Evolutionary conservation across 2,888 invertebrate genomes (phyloP), one percentile per base, ranked within the genome.

Genomic region (Sisyra terminalis): DNA sequence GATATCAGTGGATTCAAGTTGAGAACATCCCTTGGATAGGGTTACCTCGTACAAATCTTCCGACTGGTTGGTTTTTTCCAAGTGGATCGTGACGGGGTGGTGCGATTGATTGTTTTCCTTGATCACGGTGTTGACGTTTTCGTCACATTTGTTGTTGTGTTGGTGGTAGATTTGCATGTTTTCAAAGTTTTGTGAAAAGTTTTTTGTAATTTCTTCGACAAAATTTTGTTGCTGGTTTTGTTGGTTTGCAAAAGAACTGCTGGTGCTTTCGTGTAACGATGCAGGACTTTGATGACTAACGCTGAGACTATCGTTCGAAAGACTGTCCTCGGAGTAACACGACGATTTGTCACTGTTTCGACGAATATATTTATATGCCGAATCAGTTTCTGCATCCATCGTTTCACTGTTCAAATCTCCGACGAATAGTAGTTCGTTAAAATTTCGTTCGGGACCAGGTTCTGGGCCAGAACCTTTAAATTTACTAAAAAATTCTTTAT

Each of bases 11-110:
- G 83, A 77, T 53, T 85, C 83, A 38, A 87, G 60, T 53, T 82
- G 77, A 2, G 84, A 83, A 54, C 85, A 87, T 34, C 81, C 77
- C 7, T 83, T 79, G 0, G 85, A 84, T 16, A 88, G 58, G 15
- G 82, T 78, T 0, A 87, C 77, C 59, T 86, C 86, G 45, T 82
- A 65, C 39, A 63, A 61, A 32, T 66, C 64, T 34, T 32, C 37
- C 10, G 38, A 14, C 17, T 42, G 34, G 24, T 24, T 24, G 24
- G 24, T 24, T 24, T 24, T 24, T 24, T 24, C 24, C 7, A 24
- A 24, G 24, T 24, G 24, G 7, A 24, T 24, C 24, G 24, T 24
- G 5, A 24, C 24, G 24, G 24, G 24, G 24, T 24, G 24, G 24
- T 24, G 24, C 24, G 24, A 24, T 24, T 24, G 24, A 24, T 24